Evolutionary conservation across 1,140 invertebrate species (phyloP), one percentile per base, ranked within the genome.

Genomic region (Oryzaephilus surinamensis): DNA sequence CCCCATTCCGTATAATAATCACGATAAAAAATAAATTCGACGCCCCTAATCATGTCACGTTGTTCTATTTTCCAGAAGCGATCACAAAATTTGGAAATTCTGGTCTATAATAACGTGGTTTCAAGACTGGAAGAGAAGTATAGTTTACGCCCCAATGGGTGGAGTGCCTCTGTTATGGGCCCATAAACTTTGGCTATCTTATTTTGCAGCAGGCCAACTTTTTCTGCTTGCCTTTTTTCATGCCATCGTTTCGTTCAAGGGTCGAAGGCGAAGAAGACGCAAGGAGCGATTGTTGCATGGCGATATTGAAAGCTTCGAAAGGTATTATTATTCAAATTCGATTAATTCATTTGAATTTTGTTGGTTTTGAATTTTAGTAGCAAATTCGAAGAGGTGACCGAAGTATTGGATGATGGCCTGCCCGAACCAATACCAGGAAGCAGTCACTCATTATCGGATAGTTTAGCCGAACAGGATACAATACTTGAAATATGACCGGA

Each of bases 401-500:
- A 61, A 32, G 54, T 58, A 6, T 36, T 62, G 26, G 57, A 59
- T 34, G 60, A 62, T 21, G 45, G 46, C 13, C 39, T 62, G 12
- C 56, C 58, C 19, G 56, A 61, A 40, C 51, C 57, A 8, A 58
- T 61, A 12, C 58, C 59, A 2, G 58, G 56, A 3, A 56, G 58
- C 27, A 58, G 56, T 29, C 52, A 58, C 28, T 57, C 55, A 2
- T 43, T 61, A 15, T 54, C 54, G 2, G 56, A 60, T 31, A 58
- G 52, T 51, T 38, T 59, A 38, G 47, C 46, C 6, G 50, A 53
- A 41, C 52, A 50, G 23, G 52, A 58, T 14, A 46, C 48, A n/a
- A 45, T 58, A 27, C 46, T 60, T 30, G 57, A 62, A 51, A 62
- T 62, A 40, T 62, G 60, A 62, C 58, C 49, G 27, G 42, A 44